These are phyloP conservation scores for Ectropis grisescens DNA, from an alignment of 1,140 invertebrate species.

Conservation along the genomic window DNA sequence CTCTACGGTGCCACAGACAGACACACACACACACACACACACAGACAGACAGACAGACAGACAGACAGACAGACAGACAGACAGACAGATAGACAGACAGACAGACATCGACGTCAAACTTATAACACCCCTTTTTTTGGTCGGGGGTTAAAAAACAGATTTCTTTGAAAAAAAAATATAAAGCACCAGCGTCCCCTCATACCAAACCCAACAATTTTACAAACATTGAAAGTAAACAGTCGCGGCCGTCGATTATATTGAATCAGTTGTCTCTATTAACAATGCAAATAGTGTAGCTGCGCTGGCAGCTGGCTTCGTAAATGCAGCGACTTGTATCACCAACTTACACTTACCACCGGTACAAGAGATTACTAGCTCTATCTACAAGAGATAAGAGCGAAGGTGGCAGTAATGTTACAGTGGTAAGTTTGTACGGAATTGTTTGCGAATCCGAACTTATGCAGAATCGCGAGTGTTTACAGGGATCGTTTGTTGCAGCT, in stretches of 20 bases:
- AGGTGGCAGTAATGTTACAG: slow-evolving; percentile 12
- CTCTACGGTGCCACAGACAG: too few relatives aligned
- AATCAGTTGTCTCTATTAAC: slow-evolving; percentile 51
- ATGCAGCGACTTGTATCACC: slow-evolving; percentile 30
- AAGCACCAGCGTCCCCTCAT: too few relatives aligned
- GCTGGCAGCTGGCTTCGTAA: slow-evolving; percentile 36
- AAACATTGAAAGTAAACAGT: too few relatives aligned
- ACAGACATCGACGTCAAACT: too few relatives aligned
- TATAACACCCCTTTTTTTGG: too few relatives aligned
- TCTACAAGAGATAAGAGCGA: not conserved
- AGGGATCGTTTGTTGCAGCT: slow-evolving; percentile 46
- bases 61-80: too few relatives aligned
- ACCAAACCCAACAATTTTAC: too few relatives aligned
- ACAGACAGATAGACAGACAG: too few relatives aligned
- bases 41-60: too few relatives aligned
- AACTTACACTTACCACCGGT: slow-evolving; percentile 6
- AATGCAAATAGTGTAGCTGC: slow-evolving; percentile 39
- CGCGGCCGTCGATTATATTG: slow-evolving; percentile 47
- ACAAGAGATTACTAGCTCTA: not conserved
- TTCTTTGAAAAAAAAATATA: too few relatives aligned
- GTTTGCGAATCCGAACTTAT: slow-evolving; percentile 52
- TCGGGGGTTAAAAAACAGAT: too few relatives aligned
- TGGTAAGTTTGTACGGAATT: slow-evolving; percentile 29
- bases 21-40: too few relatives aligned
- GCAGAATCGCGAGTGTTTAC: slow-evolving; percentile 42